Evolutionary conservation across 1,140 invertebrate species (phyloP).

Genomic region (Colletes latitarsis): DNA sequence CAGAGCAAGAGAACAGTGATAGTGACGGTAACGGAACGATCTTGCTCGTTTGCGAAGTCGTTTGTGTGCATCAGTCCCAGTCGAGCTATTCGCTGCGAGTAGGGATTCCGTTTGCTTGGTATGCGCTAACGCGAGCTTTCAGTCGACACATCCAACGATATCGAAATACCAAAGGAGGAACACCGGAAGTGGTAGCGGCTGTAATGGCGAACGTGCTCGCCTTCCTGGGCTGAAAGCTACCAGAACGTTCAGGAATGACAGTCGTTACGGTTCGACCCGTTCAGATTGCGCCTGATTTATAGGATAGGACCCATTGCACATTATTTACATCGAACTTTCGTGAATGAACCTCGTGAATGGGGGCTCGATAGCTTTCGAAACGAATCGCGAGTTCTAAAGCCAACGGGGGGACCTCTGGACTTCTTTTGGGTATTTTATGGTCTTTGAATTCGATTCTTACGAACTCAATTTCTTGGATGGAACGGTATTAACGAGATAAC

Average conservation of each 20-base stretch:
- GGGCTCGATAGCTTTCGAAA: background rate
- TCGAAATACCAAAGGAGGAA: slow-evolving; percentile 13
- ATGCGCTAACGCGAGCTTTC: slow-evolving; percentile 17
- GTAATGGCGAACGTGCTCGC: slow-evolving; percentile 32
- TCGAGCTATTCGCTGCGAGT: background rate
- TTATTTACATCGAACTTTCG: background rate
- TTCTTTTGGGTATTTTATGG: no score
- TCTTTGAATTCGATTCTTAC: no score
- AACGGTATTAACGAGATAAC: no score
- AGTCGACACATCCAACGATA: slow-evolving; percentile 12
- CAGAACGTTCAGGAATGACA: slow-evolving; percentile 12
- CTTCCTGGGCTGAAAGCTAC: background rate
- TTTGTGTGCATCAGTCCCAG: background rate
- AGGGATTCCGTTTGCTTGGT: background rate
- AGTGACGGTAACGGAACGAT: background rate
- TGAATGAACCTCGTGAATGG: background rate
- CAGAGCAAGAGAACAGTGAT: background rate
- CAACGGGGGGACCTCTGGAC: no score
- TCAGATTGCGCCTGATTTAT: background rate
- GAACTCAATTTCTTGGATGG: no score
- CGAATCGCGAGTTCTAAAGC: background rate
- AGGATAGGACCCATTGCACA: background rate
- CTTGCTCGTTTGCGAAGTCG: background rate
- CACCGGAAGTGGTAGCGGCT: slow-evolving; percentile 17
- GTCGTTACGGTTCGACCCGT: slow-evolving; percentile 37